phyloP scores from a whole-genome alignment of 2,888 invertebrate genomes.

The Troglohyphantes excavatus region DNA sequence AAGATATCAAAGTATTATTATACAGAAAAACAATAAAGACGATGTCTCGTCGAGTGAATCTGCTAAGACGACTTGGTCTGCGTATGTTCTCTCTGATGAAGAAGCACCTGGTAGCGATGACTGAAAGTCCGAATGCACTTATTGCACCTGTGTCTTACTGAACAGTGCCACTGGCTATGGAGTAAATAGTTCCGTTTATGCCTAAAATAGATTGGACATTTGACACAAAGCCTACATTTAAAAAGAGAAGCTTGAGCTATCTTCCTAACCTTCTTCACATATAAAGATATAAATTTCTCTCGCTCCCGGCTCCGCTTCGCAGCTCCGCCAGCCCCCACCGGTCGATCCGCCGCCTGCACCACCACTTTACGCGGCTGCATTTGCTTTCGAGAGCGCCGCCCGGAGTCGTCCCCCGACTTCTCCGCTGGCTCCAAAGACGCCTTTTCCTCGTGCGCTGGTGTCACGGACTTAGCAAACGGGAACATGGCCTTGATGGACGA shows the following conservation, averaged over 20 bases:
- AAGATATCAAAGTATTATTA: constrained; percentile 23
- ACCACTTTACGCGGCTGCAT: constrained; percentile 72
- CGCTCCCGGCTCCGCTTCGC: constrained; percentile 9
- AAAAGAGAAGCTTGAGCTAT: constrained; percentile 76
- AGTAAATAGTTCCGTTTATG: constrained; percentile 77
- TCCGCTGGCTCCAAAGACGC: background rate
- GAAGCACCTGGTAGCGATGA: constrained; percentile 78
- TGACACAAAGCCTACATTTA: constrained; percentile 76
- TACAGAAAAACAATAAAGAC: constrained; percentile 20
- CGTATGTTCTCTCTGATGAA: constrained; percentile 77
- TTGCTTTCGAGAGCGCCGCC: constrained; percentile 71
- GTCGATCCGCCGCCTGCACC: constrained; percentile 3
- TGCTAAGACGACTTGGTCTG: constrained; percentile 70
- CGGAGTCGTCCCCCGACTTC: constrained; percentile 14
- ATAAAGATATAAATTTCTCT: constrained; percentile 77
- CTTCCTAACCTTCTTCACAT: constrained; percentile 73
- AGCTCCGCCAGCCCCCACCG: background rate
- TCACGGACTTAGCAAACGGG: constrained; percentile 47
- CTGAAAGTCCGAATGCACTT: constrained; percentile 76
- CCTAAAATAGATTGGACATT: constrained; percentile 77
- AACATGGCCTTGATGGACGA: constrained; percentile 66
- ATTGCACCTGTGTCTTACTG: constrained; percentile 64
- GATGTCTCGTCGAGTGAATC: background rate
- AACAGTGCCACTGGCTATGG: constrained; percentile 73
- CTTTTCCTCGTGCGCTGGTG: background rate